Percentiles rank a stretch among this genome's conserved stretches.
These are phyloP conservation scores for Mayetiola destructor DNA, from an alignment of 2,888 invertebrate genomes.

Conservation along the genomic window DNA sequence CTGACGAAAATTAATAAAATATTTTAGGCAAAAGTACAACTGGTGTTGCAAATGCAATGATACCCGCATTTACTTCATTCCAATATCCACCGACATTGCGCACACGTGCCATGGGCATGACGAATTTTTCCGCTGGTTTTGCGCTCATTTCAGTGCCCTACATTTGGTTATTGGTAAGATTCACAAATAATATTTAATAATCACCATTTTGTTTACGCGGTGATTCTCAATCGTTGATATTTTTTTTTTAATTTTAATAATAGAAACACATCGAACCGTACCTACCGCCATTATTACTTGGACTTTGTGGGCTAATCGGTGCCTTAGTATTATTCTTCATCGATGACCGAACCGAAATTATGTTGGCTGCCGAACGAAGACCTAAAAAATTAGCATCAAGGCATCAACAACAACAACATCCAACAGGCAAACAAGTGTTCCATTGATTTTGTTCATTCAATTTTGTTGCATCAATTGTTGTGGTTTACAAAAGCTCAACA, in stretches of 20 bases:
- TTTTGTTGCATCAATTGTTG: too few species aligned
- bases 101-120: slow-evolving; percentile 56
- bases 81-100: slow-evolving; percentile 55
- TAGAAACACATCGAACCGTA: not conserved
- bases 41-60: slow-evolving; percentile 60
- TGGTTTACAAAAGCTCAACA: too few species aligned
- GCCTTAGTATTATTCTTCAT: not conserved
- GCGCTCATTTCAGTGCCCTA: slow-evolving; percentile 64
- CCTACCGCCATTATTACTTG: not conserved
- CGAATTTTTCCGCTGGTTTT: slow-evolving; percentile 61
- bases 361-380: slow-evolving; percentile 2
- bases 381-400: not conserved
- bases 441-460: too few species aligned
- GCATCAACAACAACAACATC: not conserved
- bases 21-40: slow-evolving; percentile 52
- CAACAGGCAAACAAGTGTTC: slow-evolving; percentile 7
- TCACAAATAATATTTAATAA: not conserved
- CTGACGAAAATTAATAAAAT: not conserved
- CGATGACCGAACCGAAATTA: not conserved
- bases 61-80: slow-evolving; percentile 59
- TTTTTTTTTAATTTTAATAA: not conserved
- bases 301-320: not conserved
- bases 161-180: slow-evolving; percentile 58
- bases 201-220: too few species aligned
- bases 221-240: too few species aligned